Evolutionary conservation across 2,888 invertebrate species (phyloP).

Genomic region (Leuctra nigra): DNA sequence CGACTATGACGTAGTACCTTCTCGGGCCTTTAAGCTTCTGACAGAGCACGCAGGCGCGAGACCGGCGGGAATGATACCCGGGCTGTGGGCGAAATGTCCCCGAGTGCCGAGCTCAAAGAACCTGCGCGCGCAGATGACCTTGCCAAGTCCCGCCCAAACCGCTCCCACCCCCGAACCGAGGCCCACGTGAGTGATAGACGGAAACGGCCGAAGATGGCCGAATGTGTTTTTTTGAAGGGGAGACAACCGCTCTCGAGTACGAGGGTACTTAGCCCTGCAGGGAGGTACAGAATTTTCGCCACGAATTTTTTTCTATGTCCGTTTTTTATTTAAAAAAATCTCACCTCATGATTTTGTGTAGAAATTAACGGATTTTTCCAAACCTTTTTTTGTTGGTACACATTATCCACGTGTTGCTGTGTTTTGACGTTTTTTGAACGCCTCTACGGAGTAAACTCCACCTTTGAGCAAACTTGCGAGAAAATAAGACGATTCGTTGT

Average conservation of each 20-base stretch:
- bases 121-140: constrained; percentile 32
- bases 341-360: not conserved
- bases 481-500: not conserved
- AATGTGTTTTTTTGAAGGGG: constrained; percentile 12
- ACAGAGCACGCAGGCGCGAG: constrained; percentile 42
- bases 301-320: constrained; percentile 25
- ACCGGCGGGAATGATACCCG: constrained; percentile 37
- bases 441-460: constrained; percentile 46
- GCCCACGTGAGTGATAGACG: not conserved
- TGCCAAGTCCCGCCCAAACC: not conserved
- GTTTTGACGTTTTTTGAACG: not conserved
- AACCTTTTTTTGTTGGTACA: no score
- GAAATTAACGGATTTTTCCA: no score
- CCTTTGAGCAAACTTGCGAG: constrained; percentile 34
- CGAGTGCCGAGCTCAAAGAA: constrained; percentile 54
- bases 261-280: not conserved
- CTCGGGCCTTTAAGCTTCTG: constrained; percentile 49
- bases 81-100: constrained; percentile 54
- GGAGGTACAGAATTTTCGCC: not conserved
- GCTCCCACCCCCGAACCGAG: not conserved
- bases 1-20: constrained; percentile 45
- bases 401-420: no score
- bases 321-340: constrained; percentile 17
- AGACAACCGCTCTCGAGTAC: not conserved
- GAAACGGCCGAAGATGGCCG: not conserved